These are phyloP conservation scores for Sebastes minor DNA, from an alignment of 2,797 vertebrate genomes.

Conservation along the genomic window DNA sequence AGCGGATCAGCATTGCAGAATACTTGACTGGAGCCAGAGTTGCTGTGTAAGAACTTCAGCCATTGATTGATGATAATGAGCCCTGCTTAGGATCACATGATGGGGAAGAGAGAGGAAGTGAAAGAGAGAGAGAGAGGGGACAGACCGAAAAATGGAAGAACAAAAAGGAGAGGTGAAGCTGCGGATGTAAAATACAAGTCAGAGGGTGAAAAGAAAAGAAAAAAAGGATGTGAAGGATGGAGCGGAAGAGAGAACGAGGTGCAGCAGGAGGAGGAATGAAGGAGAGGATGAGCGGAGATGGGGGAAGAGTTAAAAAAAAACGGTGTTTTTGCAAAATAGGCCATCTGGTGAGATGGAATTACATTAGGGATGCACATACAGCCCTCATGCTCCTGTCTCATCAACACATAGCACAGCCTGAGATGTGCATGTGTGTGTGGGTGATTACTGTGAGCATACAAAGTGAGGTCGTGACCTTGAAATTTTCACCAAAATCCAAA, in stretches of 20 bases:
- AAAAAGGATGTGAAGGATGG: constrained; percentile 14
- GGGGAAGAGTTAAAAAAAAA: constrained; percentile 9
- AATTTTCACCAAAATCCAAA: constrained; percentile 5
- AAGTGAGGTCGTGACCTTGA: constrained; percentile 43
- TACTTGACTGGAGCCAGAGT: constrained; percentile 40
- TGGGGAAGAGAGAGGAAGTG: constrained; percentile 10
- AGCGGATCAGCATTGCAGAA: constrained; percentile 47
- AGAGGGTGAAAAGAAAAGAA: neutral
- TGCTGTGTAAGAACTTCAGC: constrained; percentile 59
- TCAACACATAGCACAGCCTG: constrained; percentile 48
- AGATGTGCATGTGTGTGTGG: constrained; percentile 21
- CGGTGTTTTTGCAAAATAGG: constrained; percentile 44
- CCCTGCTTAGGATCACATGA: constrained; percentile 56
- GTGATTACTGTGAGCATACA: neutral
- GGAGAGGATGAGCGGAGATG: constrained; percentile 16
- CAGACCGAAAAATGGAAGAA: neutral
- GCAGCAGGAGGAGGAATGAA: constrained; percentile 22
- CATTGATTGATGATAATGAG: constrained; percentile 74
- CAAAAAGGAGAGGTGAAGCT: constrained; percentile 9
- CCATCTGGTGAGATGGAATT: constrained; percentile 80
- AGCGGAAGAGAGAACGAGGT: neutral
- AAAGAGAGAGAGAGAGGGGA: neutral
- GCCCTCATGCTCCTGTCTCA: constrained; percentile 63
- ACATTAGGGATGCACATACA: constrained; percentile 73
- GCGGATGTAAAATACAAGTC: neutral